Conservation (phyloP, 2,113 vertebrate species). For the Hippoglossus stenolepis region DNA sequence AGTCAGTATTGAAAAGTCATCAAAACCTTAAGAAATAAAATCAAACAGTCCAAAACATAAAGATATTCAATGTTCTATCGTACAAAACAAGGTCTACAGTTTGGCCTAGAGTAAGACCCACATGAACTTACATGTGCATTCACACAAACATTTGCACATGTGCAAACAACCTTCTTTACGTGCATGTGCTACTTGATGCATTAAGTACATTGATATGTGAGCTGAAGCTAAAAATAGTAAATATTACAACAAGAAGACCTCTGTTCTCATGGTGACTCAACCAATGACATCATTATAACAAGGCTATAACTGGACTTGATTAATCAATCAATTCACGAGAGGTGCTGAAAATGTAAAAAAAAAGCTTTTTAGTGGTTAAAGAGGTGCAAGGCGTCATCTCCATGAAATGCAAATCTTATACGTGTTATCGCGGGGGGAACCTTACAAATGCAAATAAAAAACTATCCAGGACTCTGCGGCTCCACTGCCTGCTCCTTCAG, state of each 20-base stretch:
- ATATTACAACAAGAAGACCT: slow-evolving; percentile 14
- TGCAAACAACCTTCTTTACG: no score
- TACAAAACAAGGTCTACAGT: no score
- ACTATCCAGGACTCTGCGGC: slow-evolving; percentile 38
- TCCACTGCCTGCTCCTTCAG: slow-evolving; percentile 52
- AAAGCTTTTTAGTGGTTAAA: slow-evolving; percentile 26
- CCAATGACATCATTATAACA: slow-evolving; percentile 23
- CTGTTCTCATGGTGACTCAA: slow-evolving; percentile 13
- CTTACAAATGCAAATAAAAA: slow-evolving; percentile 72
- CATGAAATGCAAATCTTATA: slow-evolving; percentile 65
- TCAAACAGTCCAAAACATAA: neutral
- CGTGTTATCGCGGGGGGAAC: slow-evolving; percentile 39
- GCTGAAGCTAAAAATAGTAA: neutral
- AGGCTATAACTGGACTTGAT: slow-evolving; percentile 31
- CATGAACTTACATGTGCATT: no score
- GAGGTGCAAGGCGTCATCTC: slow-evolving; percentile 19
- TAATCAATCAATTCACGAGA: slow-evolving; percentile 31
- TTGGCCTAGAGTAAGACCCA: no score
- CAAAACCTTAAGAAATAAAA: no score
- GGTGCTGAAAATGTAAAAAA: slow-evolving; percentile 35
- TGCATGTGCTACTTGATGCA: no score
- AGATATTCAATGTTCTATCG: neutral
- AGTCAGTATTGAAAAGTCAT: neutral
- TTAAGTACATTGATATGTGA: neutral
- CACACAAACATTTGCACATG: no score